These are phyloP conservation scores for Oxycera nigricornis DNA, from an alignment of 2,888 invertebrate genomes.

Conservation along the genomic window DNA sequence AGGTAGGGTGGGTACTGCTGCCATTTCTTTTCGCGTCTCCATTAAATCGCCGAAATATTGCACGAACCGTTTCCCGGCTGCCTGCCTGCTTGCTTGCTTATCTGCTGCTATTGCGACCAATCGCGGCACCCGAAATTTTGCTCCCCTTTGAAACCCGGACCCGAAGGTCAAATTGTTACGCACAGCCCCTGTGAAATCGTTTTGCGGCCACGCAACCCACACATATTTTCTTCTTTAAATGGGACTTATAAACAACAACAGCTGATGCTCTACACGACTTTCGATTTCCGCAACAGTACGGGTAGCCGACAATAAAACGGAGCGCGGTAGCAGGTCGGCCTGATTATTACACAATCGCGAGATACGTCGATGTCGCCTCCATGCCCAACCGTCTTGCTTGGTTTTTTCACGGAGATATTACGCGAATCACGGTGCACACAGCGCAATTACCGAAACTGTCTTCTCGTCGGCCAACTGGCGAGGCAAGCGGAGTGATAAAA, in stretches of 20 bases:
- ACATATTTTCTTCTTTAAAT: constrained; percentile 20
- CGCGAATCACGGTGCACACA: neutral
- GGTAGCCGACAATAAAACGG: no score
- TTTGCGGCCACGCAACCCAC: neutral
- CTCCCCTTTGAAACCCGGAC: constrained; percentile 38
- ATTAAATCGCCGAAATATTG: neutral
- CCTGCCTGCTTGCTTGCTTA: neutral
- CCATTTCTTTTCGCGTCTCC: constrained; percentile 16
- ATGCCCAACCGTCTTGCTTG: neutral
- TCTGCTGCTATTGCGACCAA: no score
- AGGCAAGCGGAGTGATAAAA: constrained; percentile 14
- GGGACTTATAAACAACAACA: constrained; percentile 41
- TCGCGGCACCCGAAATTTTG: neutral
- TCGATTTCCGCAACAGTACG: neutral
- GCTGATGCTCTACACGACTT: constrained; percentile 31
- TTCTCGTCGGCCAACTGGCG: neutral
- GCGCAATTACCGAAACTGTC: neutral
- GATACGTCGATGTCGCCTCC: neutral
- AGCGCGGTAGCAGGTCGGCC: neutral
- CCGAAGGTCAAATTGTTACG: constrained; percentile 43
- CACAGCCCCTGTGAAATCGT: neutral
- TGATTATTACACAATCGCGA: neutral
- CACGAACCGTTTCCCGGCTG: neutral
- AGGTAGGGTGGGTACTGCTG: neutral
- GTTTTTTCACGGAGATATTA: neutral